Percentiles rank a stretch among this genome's conserved stretches.
phyloP scores from a whole-genome alignment of 1,140 invertebrate species.

The Centruroides vittatus region DNA sequence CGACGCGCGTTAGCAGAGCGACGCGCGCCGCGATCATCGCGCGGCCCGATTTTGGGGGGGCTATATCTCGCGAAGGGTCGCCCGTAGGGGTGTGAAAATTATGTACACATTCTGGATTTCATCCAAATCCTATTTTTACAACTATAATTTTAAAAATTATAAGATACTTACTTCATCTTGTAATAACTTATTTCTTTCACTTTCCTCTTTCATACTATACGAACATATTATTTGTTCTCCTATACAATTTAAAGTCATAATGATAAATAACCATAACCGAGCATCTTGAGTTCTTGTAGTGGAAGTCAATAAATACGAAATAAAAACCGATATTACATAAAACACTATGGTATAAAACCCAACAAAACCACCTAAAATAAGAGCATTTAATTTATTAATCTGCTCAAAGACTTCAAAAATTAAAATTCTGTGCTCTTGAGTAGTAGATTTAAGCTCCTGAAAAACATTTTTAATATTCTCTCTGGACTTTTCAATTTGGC shows the following conservation, averaged over 20 bases:
- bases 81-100: no score
- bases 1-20: no score
- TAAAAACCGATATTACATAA: slow-evolving; percentile 34
- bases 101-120: no score
- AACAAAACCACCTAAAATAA: slow-evolving; percentile 40
- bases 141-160: not conserved
- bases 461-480: slow-evolving; percentile 35
- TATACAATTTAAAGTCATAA: slow-evolving; percentile 31
- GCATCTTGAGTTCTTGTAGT: slow-evolving; percentile 34
- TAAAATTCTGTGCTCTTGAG: slow-evolving; percentile 36
- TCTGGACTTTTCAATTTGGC: slow-evolving; percentile 28
- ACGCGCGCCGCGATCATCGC: no score
- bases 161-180: not conserved
- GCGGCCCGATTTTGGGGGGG: no score
- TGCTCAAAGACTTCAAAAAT: slow-evolving; percentile 43
- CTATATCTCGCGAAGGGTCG: no score
- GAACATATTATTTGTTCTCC: slow-evolving; percentile 22
- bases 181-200: not conserved
- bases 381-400: slow-evolving; percentile 35
- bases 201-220: slow-evolving; percentile 11
- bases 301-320: slow-evolving; percentile 39
- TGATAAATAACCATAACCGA: slow-evolving; percentile 37
- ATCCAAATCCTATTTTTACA: no score
- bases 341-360: slow-evolving; percentile 42
- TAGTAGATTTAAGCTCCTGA: slow-evolving; percentile 36